Conservation (phyloP, 2,888 invertebrate genomes). For the Sesia apiformis region DNA sequence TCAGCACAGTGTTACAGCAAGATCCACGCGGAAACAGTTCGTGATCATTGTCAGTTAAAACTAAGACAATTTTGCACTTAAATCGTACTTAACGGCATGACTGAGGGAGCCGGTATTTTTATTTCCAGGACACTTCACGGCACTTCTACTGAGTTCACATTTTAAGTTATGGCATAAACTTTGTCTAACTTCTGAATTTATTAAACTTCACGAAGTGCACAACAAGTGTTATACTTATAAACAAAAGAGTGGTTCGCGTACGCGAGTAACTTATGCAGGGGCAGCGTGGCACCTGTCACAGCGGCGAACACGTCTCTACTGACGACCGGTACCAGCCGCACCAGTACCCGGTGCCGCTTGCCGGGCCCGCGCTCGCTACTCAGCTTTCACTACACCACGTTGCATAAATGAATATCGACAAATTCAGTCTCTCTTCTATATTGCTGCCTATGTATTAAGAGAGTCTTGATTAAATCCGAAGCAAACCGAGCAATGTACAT, state of each 20-base stretch:
- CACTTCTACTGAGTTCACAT: slow-evolving; percentile 50
- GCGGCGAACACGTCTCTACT: slow-evolving; percentile 59
- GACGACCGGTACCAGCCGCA: slow-evolving; percentile 30
- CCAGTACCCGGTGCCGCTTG: not conserved
- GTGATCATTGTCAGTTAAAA: slow-evolving; percentile 37
- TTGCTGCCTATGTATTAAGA: not conserved
- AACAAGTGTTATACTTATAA: slow-evolving; percentile 47
- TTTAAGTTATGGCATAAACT: slow-evolving; percentile 12
- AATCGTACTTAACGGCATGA: slow-evolving; percentile 58
- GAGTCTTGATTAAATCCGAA: not conserved
- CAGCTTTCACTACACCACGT: not conserved
- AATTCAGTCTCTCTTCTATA: not conserved
- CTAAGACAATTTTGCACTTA: slow-evolving; percentile 57
- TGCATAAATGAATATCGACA: not conserved
- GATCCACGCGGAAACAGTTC: slow-evolving; percentile 34
- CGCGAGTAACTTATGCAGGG: slow-evolving; percentile 40
- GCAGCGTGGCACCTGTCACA: slow-evolving; percentile 60
- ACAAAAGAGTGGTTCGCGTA: slow-evolving; percentile 61
- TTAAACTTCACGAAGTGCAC: slow-evolving; percentile 26
- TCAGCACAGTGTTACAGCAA: slow-evolving; percentile 20
- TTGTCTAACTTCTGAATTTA: slow-evolving; percentile 13
- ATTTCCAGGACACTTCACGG: slow-evolving; percentile 52
- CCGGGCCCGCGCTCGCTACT: not conserved
- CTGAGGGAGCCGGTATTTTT: slow-evolving; percentile 45
- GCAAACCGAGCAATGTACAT: slow-evolving; percentile 25